Base-by-base conservation (phyloP, 2,888 invertebrate genomes). In the Hylaea fasciaria region DNA sequence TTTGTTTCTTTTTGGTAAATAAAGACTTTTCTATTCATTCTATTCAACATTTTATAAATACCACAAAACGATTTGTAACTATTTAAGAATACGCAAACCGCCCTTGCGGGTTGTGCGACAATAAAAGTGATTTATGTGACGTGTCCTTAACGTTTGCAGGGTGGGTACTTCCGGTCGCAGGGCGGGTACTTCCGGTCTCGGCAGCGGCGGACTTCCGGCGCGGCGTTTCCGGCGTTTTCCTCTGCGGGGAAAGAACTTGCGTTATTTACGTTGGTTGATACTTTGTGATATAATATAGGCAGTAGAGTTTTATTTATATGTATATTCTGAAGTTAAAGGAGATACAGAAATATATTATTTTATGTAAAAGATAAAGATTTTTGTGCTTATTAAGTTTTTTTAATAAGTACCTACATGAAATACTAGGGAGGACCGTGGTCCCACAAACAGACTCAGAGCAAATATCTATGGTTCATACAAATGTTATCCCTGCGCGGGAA, bases 61-160 rank as follows among this genome's bases (percentile, higher is more conserved):
- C 2, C 32, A 32, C 13, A 28, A 47, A 51, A 16, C 46, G 16
- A 51, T 55, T 46, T 55, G 50, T 61, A 37, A 22, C 28, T 57
- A 51, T 61, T 59, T 52, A 55, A 41, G 41, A 51, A 48, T 64
- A 68, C 45, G 59, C 48, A 48, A 47, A 53, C 39, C 60, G 71
- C 72, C 72, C 70, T 70, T 69, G 69, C 65, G 61, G 52, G 61
- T 63, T 67, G 53, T 57, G 41, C 53, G 43, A 74, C 74, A 79
- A 81, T 81, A 81, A 81, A 84, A 80, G 66, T 80, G 83, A 86
- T 86, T 86, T 82, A 86, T 81, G 59, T 69, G 83, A 81, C 78
- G 73, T 77, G 78, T 80, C 80, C 80, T 84, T 80, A 77, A 73
- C 77, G 83, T 78, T 48, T 65, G 60, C 80, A 76, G 81, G 81